Conservation (phyloP, 2,113 vertebrate genomes). For the Upupa epops region DNA sequence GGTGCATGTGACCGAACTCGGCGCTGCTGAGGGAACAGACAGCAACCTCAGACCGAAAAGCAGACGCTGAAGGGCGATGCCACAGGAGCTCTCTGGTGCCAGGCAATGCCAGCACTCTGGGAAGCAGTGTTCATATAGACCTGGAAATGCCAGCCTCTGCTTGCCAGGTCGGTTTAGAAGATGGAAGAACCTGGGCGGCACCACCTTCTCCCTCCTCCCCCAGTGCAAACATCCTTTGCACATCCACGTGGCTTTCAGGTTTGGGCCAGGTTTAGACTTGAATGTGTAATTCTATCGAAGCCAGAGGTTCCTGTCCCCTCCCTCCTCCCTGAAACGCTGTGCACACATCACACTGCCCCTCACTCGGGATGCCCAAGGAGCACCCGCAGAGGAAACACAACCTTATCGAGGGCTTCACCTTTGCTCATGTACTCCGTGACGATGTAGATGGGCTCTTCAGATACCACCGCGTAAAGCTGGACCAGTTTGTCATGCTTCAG, state of each 20-base stretch:
- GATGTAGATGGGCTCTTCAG: slow-evolving; percentile 97
- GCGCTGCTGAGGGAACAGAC: background rate
- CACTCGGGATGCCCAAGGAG: background rate
- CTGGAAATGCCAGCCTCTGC: background rate
- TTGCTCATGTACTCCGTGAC: slow-evolving; percentile 98
- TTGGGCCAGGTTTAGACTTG: background rate
- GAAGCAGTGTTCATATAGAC: background rate
- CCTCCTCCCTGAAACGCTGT: background rate
- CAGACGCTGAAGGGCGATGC: background rate
- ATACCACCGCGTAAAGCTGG: slow-evolving; percentile 96
- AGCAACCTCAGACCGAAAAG: background rate
- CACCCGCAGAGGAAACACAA: background rate
- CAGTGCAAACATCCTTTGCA: background rate
- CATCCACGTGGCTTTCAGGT: background rate
- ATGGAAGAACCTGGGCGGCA: background rate
- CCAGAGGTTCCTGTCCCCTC: background rate
- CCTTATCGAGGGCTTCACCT: slow-evolving; percentile 76
- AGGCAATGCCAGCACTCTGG: background rate
- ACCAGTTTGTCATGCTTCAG: slow-evolving; percentile 96
- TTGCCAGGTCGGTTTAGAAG: background rate
- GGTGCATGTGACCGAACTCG: background rate
- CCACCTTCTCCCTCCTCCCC: background rate
- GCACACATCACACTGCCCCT: background rate
- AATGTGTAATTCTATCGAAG: background rate
- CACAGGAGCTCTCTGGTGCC: background rate